Conservation (phyloP, 2,888 invertebrate genomes). For the Dicyrtoma fusca region DNA sequence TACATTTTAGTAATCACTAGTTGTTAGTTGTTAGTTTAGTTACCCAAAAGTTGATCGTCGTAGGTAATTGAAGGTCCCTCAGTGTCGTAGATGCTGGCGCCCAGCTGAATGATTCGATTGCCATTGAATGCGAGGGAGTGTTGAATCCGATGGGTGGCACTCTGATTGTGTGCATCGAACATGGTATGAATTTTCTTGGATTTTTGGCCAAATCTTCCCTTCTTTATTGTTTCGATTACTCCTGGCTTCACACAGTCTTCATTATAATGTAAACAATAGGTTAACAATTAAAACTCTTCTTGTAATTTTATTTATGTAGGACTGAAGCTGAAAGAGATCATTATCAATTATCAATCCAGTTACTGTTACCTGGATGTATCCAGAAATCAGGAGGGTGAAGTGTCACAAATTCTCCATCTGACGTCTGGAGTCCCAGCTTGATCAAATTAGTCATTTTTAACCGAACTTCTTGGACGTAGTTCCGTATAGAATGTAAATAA, state of each 20-base stretch:
- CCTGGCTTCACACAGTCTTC: constrained; percentile 35
- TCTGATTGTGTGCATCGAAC: constrained; percentile 30
- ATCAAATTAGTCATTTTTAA: constrained; percentile 56
- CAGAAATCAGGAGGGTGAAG: constrained; percentile 45
- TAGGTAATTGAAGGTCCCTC: constrained; percentile 40
- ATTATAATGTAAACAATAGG: neutral
- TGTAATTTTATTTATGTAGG: too few species aligned
- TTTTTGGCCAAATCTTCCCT: constrained; percentile 30
- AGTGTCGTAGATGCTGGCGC: constrained; percentile 52
- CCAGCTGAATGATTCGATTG: constrained; percentile 45
- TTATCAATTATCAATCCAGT: too few species aligned
- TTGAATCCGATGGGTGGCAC: constrained; percentile 18
- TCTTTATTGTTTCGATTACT: constrained; percentile 8
- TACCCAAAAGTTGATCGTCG: constrained; percentile 24
- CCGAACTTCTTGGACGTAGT: constrained; percentile 50
- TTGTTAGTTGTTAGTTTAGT: neutral
- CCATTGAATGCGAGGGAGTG: constrained; percentile 47
- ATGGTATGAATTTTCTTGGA: constrained; percentile 16
- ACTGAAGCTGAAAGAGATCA: too few species aligned
- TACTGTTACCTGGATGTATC: constrained; percentile 42
- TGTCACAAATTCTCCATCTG: constrained; percentile 52
- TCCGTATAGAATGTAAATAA: constrained; percentile 47
- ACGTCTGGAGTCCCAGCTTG: constrained; percentile 48
- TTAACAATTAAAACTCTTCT: too few species aligned
- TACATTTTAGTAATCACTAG: neutral